Percentiles rank a stretch among this genome's conserved stretches.
These are phyloP conservation scores for Cataglyphis albicans DNA, from an alignment of 2,888 invertebrate species.

Conservation along the genomic window DNA sequence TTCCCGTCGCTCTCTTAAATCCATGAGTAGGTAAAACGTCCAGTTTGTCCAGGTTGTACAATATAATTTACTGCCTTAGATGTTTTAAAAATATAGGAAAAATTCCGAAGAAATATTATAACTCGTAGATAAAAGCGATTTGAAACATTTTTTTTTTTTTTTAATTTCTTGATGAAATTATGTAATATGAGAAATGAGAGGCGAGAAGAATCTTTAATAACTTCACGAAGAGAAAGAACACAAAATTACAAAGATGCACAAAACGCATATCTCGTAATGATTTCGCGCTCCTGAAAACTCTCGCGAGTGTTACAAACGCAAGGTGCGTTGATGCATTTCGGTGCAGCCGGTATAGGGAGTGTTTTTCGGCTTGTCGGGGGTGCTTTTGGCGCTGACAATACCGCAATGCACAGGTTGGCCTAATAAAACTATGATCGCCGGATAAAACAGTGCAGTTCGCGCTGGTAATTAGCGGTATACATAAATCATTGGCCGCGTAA, in stretches of 20 bases:
- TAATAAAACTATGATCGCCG: slow-evolving; percentile 84
- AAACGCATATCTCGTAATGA: not conserved
- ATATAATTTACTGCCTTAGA: slow-evolving; percentile 11
- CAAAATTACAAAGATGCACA: not conserved
- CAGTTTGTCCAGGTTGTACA: slow-evolving; percentile 16
- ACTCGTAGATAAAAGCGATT: not conserved
- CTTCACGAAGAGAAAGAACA: not conserved
- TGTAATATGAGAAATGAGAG: not conserved
- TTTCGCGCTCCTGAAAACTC: slow-evolving; percentile 2
- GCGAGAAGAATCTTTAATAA: not conserved
- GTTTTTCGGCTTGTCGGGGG: slow-evolving; percentile 64
- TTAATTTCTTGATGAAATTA: not conserved
- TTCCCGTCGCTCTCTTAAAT: not conserved
- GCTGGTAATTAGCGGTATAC: slow-evolving; percentile 85
- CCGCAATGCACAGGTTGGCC: slow-evolving; percentile 81
- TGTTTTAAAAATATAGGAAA: not conserved
- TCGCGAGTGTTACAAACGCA: not conserved
- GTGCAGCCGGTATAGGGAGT: slow-evolving; percentile 66
- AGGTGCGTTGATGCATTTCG: slow-evolving; percentile 66
- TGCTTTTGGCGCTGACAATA: slow-evolving; percentile 79
- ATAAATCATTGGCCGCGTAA: slow-evolving; percentile 84
- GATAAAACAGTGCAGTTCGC: slow-evolving; percentile 83
- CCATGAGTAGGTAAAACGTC: not conserved
- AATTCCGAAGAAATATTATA: not conserved
- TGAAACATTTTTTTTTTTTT: not conserved